These are phyloP conservation scores for Sitta carolinensis DNA, from an alignment of 2,797 vertebrate species.

Conservation along the genomic window DNA sequence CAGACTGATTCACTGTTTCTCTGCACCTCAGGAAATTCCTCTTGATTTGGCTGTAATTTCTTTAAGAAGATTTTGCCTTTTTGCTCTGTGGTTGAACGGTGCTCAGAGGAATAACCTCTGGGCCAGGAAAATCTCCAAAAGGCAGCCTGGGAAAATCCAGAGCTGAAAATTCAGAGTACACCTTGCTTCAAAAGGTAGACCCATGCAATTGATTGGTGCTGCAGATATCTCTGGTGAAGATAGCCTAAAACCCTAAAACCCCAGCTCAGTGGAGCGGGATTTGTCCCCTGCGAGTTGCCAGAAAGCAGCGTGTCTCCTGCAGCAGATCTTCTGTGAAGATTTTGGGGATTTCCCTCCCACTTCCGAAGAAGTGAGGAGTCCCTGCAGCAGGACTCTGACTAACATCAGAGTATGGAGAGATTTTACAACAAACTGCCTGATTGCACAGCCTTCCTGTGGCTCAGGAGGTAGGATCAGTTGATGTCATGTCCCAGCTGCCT, in stretches of 20 bases:
- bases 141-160: background rate
- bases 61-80: background rate
- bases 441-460: background rate
- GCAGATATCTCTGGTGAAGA: background rate
- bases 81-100: background rate
- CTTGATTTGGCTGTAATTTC: background rate
- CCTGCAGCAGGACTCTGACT: background rate
- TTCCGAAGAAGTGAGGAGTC: background rate
- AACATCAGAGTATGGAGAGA: background rate
- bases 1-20: background rate
- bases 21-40: background rate
- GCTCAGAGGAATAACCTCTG: background rate
- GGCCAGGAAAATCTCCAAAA: background rate
- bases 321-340: background rate
- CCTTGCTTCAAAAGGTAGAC: background rate
- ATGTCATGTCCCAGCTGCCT: background rate
- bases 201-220: background rate
- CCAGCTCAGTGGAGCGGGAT: accelerated
- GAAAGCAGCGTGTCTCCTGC: accelerated
- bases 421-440: background rate
- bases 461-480: background rate
- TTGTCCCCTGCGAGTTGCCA: background rate
- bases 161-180: background rate
- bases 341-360: background rate
- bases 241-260: background rate